These are phyloP conservation scores for Spodoptera picta DNA, from an alignment of 2,888 invertebrate genomes.

Conservation along the genomic window DNA sequence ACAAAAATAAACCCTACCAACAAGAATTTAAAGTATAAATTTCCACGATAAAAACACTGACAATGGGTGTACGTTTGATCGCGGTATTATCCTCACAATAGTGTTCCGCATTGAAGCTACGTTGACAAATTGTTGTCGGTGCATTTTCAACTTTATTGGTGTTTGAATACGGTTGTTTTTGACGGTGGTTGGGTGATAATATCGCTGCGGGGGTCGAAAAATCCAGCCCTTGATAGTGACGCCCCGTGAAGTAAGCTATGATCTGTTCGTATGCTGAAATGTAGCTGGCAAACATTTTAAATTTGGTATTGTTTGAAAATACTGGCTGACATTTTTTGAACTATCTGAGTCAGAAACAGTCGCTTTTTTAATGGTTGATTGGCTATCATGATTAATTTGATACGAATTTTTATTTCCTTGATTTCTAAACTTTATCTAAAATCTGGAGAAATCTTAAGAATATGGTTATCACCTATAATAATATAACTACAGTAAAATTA, in stretches of 20 bases:
- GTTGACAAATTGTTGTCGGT: conserved; percentile 73
- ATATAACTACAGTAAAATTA: too few relatives aligned
- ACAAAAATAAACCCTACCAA: conserved; percentile 57
- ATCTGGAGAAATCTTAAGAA: too few relatives aligned
- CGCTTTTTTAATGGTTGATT: too few relatives aligned
- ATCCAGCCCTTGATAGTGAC: conserved; percentile 85
- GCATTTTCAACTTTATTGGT: conserved; percentile 63
- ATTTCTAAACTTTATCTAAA: too few relatives aligned
- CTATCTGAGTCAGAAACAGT: too few relatives aligned
- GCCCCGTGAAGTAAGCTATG: conserved; percentile 88
- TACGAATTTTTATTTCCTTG: too few relatives aligned
- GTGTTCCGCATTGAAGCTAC: conserved; percentile 84
- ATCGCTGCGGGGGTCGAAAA: conserved; percentile 84
- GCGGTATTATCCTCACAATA: conserved; percentile 86
- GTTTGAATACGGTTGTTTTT: conserved; percentile 67
- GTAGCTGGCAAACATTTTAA: conserved; percentile 61
- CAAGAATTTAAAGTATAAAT: conserved; percentile 50
- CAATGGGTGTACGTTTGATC: conserved; percentile 85
- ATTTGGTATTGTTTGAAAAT: conserved; percentile 12
- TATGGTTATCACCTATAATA: too few relatives aligned
- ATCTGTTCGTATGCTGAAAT: conserved; percentile 83
- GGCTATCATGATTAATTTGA: too few relatives aligned
- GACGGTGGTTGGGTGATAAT: conserved; percentile 67
- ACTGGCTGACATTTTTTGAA: background rate
- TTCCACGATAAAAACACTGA: conserved; percentile 52